These are phyloP conservation scores for Leptopterna dolabrata DNA, from an alignment of 2,888 invertebrate genomes.

Conservation along the genomic window DNA sequence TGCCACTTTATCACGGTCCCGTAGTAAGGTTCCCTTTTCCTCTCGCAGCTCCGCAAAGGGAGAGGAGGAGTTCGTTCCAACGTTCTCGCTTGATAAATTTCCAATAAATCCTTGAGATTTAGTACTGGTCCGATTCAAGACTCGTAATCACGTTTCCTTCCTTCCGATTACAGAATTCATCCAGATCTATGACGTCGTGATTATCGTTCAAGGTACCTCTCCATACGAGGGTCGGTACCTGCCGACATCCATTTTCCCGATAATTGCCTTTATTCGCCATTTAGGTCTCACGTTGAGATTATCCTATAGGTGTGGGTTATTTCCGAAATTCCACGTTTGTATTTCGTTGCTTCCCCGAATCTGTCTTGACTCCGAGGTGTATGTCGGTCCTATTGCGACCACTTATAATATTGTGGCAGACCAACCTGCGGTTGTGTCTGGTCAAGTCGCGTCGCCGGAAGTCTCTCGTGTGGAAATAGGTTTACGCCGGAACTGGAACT, in stretches of 20 bases:
- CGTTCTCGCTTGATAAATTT: conserved; percentile 45
- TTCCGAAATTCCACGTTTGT: not conserved
- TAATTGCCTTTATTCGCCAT: not conserved
- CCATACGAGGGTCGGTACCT: not conserved
- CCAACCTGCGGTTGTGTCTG: too few species aligned
- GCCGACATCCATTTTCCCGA: not conserved
- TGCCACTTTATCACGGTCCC: conserved; percentile 43
- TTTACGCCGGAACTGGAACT: too few species aligned
- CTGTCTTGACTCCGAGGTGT: too few species aligned
- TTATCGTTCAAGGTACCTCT: not conserved
- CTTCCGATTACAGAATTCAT: conserved; percentile 31
- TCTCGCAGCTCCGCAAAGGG: not conserved
- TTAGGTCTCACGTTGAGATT: not conserved
- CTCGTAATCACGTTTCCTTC: conserved; percentile 36
- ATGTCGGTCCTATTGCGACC: too few species aligned
- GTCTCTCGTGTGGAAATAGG: too few species aligned
- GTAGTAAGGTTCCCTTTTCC: conserved; percentile 29
- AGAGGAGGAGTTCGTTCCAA: conserved; percentile 34
- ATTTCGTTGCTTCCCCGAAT: too few species aligned
- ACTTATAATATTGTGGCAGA: too few species aligned
- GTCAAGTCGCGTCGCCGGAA: too few species aligned
- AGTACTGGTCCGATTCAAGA: conserved; percentile 28
- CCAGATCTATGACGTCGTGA: not conserved
- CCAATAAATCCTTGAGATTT: conserved; percentile 43
- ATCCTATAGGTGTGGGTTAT: too few species aligned